phyloP scores from a whole-genome alignment of 2,797 vertebrate species.

The Bradypus variegatus region DNA sequence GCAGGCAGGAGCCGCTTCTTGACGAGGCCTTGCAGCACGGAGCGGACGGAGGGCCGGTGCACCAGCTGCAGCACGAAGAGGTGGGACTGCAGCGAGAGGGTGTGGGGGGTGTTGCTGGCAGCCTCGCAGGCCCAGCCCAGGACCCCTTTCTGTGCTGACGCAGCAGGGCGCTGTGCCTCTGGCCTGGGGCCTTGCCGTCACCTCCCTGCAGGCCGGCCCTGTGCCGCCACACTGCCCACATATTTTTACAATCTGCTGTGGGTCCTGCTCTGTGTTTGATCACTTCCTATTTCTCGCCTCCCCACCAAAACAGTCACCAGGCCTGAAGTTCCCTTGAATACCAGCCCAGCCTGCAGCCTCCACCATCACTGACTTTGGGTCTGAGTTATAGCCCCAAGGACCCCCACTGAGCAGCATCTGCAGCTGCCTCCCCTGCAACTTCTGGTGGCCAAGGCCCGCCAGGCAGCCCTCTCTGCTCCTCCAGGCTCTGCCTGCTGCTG shows the following conservation, averaged over 20 bases:
- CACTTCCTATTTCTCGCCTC: neutral
- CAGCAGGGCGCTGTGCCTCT: too few relatives aligned
- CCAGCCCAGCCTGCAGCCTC: neutral
- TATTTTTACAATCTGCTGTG: too few relatives aligned
- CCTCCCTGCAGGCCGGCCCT: neutral
- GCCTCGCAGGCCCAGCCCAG: neutral
- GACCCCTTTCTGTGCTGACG: too few relatives aligned
- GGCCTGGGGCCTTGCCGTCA: too few relatives aligned
- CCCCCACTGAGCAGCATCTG: too few relatives aligned
- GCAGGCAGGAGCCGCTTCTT: constrained; percentile 94
- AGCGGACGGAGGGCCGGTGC: constrained; percentile 88
- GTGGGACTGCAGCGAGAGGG: constrained; percentile 79
- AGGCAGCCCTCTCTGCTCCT: neutral
- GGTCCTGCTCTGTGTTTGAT: neutral
- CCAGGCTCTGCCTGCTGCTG: neutral
- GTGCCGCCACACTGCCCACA: too few relatives aligned
- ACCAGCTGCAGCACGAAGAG: constrained; percentile 93
- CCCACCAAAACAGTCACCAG: too few relatives aligned
- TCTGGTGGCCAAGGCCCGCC: too few relatives aligned
- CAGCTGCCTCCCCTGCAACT: too few relatives aligned
- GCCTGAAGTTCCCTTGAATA: too few relatives aligned
- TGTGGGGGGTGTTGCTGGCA: neutral
- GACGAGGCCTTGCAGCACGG: constrained; percentile 91
- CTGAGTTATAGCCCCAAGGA: too few relatives aligned
- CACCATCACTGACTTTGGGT: neutral